Conservation (phyloP, 2,797 vertebrate species). For the Acanthurus leucopareius region DNA sequence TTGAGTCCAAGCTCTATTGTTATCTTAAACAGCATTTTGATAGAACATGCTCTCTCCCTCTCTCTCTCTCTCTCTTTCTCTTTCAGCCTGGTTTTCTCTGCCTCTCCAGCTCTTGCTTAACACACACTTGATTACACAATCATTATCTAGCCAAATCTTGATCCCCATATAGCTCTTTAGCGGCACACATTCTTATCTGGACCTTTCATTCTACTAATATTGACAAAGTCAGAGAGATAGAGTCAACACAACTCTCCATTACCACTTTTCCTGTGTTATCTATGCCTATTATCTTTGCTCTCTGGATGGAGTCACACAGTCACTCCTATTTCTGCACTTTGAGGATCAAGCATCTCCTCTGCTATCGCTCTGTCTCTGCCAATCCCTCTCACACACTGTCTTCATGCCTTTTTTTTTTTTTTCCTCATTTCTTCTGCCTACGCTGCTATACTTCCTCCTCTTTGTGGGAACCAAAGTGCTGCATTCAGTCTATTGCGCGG, state of each 20-base stretch:
- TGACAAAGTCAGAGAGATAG: slow-evolving; percentile 72
- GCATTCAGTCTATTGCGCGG: slow-evolving; percentile 38
- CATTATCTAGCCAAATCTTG: slow-evolving; percentile 59
- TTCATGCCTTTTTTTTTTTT: neutral
- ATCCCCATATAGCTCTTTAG: slow-evolving; percentile 56
- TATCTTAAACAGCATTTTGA: slow-evolving; percentile 62
- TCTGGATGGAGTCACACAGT: slow-evolving; percentile 53
- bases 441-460: neutral
- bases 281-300: slow-evolving; percentile 63
- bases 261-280: slow-evolving; percentile 72
- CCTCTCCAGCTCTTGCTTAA: slow-evolving; percentile 39
- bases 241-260: slow-evolving; percentile 69
- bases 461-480: slow-evolving; percentile 68
- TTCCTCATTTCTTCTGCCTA: neutral
- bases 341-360: slow-evolving; percentile 45
- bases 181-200: slow-evolving; percentile 69
- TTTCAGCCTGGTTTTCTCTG: slow-evolving; percentile 25
- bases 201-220: slow-evolving; percentile 76
- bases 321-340: slow-evolving; percentile 49
- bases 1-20: slow-evolving; percentile 80
- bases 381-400: slow-evolving; percentile 15
- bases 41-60: slow-evolving; percentile 22
- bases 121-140: slow-evolving; percentile 59
- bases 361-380: slow-evolving; percentile 34
- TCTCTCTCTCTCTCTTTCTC: slow-evolving; percentile 28